phyloP scores from a whole-genome alignment of 2,113 vertebrate species.

The Notiomystis cincta region DNA sequence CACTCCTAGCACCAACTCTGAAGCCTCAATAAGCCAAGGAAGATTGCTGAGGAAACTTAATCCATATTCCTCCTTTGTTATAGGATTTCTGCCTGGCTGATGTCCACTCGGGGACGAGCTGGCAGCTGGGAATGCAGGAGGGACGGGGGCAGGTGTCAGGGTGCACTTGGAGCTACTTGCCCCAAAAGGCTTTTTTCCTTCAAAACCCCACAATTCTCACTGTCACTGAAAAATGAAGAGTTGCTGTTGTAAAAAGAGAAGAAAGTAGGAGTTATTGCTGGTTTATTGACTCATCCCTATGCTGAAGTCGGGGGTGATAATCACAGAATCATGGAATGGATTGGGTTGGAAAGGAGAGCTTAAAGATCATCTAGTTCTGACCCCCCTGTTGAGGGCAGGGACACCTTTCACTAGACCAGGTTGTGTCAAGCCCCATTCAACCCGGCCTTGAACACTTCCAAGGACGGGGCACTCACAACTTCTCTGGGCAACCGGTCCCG shows the following conservation, averaged over 20 bases:
- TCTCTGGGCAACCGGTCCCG: background rate
- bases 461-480: background rate
- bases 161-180: too few species aligned
- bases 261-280: rapidly evolving
- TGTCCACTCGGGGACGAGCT: rapidly evolving
- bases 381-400: background rate
- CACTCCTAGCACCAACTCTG: background rate
- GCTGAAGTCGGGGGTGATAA: background rate
- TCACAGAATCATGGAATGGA: background rate
- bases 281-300: background rate
- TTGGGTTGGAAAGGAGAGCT: background rate
- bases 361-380: background rate
- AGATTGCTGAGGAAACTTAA: background rate
- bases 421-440: background rate
- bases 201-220: background rate
- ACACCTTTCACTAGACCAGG: background rate
- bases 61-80: rapidly evolving
- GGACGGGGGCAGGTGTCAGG: rapidly evolving
- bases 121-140: background rate
- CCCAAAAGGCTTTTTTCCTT: background rate
- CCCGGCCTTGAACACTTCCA: background rate
- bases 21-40: background rate
- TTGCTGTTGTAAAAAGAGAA: too few species aligned
- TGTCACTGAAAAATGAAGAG: background rate
- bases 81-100: background rate